Conservation (phyloP, 1,140 invertebrate species). For the Pinna nobilis region DNA sequence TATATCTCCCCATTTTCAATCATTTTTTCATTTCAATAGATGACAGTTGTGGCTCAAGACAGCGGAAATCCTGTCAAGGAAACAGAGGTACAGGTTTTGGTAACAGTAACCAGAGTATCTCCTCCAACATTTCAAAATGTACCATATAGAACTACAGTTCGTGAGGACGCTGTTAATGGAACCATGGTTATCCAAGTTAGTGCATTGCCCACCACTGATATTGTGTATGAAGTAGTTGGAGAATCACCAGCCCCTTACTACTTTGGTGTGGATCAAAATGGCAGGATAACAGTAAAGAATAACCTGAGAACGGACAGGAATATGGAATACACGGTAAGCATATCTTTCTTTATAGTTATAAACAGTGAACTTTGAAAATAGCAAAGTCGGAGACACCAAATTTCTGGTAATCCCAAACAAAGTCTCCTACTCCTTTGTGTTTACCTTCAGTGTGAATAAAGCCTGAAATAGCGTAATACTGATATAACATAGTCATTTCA, state of each 20-base stretch:
- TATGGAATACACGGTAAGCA: constrained; percentile 46
- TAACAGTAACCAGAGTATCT: constrained; percentile 18
- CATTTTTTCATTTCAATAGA: constrained; percentile 35
- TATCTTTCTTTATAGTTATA: background rate
- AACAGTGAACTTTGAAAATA: too few relatives aligned
- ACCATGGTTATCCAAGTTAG: constrained; percentile 29
- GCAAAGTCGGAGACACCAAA: too few relatives aligned
- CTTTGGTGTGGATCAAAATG: constrained; percentile 71
- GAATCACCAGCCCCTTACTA: constrained; percentile 41
- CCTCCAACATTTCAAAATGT: constrained; percentile 31
- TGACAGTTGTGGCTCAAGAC: constrained; percentile 41
- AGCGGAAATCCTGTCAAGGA: constrained; percentile 38
- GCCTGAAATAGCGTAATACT: background rate
- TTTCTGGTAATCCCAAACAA: background rate
- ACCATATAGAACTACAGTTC: constrained; percentile 13
- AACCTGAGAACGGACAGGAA: constrained; percentile 39
- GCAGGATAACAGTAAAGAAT: constrained; percentile 25
- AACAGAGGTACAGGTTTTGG: constrained; percentile 17
- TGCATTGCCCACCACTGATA: constrained; percentile 8
- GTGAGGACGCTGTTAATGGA: constrained; percentile 32
- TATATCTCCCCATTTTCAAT: too few relatives aligned
- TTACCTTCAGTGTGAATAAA: background rate
- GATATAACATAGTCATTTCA: too few relatives aligned
- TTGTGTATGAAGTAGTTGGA: constrained; percentile 49
- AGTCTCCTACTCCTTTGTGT: background rate